Percentiles rank a stretch among this genome's conserved stretches.
Conservation (phyloP, 2,113 vertebrate genomes). For the Petrocephalus zakoni region DNA sequence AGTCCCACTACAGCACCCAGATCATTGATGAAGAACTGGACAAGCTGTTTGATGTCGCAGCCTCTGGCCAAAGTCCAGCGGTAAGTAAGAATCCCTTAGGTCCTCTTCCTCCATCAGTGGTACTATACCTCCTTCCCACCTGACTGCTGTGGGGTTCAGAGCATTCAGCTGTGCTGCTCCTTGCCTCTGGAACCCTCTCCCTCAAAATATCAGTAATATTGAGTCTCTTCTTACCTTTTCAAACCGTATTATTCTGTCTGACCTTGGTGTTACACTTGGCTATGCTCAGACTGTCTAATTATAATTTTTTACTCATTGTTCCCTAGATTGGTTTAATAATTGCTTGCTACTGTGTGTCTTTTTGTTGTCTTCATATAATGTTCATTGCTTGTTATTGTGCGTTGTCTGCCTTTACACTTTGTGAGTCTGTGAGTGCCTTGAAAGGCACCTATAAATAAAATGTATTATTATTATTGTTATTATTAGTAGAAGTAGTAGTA, state of each 20-base stretch:
- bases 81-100: constrained; percentile 34
- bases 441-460: background rate
- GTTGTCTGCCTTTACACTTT: background rate
- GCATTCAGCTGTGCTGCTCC: background rate
- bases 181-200: background rate
- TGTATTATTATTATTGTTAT: background rate
- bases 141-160: background rate
- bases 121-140: background rate
- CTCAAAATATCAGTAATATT: background rate
- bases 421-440: background rate
- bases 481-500: too few species aligned
- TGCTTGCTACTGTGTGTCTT: background rate
- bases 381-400: background rate
- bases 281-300: too few species aligned
- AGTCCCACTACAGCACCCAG: constrained; percentile 69
- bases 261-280: background rate
- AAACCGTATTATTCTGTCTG: background rate
- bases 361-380: background rate
- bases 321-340: background rate
- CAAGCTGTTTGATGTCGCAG: constrained; percentile 76
- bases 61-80: constrained; percentile 42
- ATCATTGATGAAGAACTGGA: constrained; percentile 92
- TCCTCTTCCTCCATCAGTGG: background rate
- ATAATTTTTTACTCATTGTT: background rate
- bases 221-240: background rate